Base-by-base conservation (phyloP, 2,888 invertebrate species). In the Dioctria rufipes region DNA sequence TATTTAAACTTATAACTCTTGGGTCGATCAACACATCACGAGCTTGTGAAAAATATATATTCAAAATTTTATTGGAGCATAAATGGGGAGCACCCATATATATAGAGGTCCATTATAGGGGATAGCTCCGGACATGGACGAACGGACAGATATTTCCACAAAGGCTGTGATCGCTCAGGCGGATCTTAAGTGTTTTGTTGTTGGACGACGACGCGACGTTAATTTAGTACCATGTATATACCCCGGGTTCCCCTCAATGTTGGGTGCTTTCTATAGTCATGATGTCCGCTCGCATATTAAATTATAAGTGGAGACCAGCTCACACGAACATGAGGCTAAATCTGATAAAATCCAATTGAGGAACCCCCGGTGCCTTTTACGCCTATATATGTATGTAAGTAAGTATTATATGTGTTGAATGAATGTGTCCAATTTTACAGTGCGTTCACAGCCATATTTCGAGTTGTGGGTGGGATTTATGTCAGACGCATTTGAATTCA, bases 401-500 rank as follows among this genome's bases (percentile, higher is more conserved):
- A 63, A n/a, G 63, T 11, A 4, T 39, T 51, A 42, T 66, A n/a
- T 51, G 40, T 49, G 67, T n/a, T 37, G 58, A 40, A 25, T 42
- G 67, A n/a, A 42, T 69, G 54, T 54, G 60, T 80, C 69, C 80
- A 60, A 69, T 78, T 75, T 75, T 75, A 60, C 67, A 60, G 61
- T 13, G 46, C 37, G 67, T 71, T 80, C 69, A 71, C 69, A 80
- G 80, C 80, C 67, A 80, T 80, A 80, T 69, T 80, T 80, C 69
- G 49, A 61, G 69, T 80, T 69, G 80, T 80, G 80, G 80, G 80
- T 80, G 80, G 80, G 80, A 80, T 80, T 80, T 80, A 80, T 80
- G 80, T 80, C 69, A 79, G 71, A 54, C 80, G 71, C 69, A 61
- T 71, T 71, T 61, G 69, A 71, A 71, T 80, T 80, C 80, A 80